Conservation (phyloP, 2,797 vertebrate genomes). For the Distichodus sexfasciatus region DNA sequence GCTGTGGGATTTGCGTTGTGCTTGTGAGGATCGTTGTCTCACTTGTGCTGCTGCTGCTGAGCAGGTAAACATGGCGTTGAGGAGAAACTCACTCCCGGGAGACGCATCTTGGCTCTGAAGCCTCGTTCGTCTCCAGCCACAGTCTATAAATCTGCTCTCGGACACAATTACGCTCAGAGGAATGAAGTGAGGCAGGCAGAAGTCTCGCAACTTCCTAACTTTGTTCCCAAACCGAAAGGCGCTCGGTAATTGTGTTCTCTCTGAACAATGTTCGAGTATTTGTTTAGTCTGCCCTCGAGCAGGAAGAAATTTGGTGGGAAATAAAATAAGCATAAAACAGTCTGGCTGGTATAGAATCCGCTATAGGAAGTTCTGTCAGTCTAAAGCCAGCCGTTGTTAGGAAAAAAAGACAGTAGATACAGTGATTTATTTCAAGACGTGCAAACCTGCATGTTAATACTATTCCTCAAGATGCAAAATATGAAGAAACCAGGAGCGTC, state of each 20-base stretch:
- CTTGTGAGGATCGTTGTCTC: too few species aligned
- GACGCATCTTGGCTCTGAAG: neutral
- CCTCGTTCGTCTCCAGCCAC: neutral
- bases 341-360: neutral
- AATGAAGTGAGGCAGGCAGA: neutral
- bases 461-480: too few species aligned
- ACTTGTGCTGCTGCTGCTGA: too few species aligned
- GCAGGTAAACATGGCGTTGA: neutral
- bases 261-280: neutral
- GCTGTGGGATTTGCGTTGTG: too few species aligned
- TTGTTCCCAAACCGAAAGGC: constrained; percentile 1
- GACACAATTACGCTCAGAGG: neutral
- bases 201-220: neutral
- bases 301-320: neutral
- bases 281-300: neutral
- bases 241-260: neutral
- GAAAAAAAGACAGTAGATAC: too few species aligned
- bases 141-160: neutral
- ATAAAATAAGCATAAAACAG: neutral
- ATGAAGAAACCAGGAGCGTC: too few species aligned
- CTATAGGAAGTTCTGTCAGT: neutral
- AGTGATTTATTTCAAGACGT: too few species aligned
- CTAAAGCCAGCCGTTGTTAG: too few species aligned
- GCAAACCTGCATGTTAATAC: too few species aligned
- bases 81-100: neutral